Percentiles rank a stretch among this genome's conserved stretches.
Conservation (phyloP, 2,113 vertebrate genomes). For the Corapipo altera region DNA sequence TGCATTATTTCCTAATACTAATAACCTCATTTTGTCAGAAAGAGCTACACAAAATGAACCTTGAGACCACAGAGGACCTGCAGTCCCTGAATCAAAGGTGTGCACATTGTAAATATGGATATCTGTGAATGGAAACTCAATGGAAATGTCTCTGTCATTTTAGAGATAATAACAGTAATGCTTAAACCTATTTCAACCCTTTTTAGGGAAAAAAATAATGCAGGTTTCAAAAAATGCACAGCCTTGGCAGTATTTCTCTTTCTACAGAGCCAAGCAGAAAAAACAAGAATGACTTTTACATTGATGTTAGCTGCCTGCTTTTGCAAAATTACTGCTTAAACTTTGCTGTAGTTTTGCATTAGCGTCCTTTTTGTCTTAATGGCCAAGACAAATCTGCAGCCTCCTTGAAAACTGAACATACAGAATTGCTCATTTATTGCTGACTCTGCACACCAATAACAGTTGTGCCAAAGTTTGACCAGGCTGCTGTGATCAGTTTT, state of each 20-base stretch:
- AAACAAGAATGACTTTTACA: neutral
- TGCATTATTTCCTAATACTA: neutral
- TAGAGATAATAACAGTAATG: neutral
- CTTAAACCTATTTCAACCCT: neutral
- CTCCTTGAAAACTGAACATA: neutral
- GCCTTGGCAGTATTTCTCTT: neutral
- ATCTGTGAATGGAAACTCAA: neutral
- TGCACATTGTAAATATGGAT: neutral
- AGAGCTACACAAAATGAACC: neutral
- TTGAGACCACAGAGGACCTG: neutral
- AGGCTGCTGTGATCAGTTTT: neutral
- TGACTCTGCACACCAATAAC: neutral
- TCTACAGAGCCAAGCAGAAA: neutral
- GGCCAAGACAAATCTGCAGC: neutral
- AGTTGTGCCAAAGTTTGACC: neutral
- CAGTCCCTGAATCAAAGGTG: rapidly evolving
- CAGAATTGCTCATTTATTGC: rapidly evolving
- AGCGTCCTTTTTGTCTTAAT: neutral
- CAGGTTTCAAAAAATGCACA: neutral
- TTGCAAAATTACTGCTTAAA: neutral
- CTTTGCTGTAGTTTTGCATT: neutral
- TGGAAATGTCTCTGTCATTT: neutral
- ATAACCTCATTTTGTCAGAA: neutral
- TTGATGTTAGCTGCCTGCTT: neutral
- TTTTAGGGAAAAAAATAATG: neutral